Evolutionary conservation across 2,888 invertebrate species (phyloP).

Genomic region (Omphaloscelis lunosa): DNA sequence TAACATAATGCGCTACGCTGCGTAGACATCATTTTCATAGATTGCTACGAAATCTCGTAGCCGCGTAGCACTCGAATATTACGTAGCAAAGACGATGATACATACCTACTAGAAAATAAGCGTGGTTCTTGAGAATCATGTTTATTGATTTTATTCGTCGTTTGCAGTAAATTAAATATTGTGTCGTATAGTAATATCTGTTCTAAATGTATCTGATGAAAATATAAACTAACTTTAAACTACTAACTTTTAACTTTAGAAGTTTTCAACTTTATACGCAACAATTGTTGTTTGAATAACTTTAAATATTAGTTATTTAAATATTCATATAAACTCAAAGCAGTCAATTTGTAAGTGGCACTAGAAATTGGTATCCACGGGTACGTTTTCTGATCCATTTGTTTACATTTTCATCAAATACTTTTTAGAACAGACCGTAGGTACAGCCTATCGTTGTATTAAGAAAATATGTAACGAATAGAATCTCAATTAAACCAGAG

Average conservation of each 20-base stretch:
- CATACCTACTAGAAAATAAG: background rate
- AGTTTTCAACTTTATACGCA: background rate
- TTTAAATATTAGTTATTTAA: background rate
- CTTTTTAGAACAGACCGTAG: background rate
- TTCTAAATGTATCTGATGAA: background rate
- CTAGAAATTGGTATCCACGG: background rate
- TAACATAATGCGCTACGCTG: background rate
- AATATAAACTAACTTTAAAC: too few relatives aligned
- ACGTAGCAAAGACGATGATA: background rate
- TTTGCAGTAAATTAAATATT: background rate
- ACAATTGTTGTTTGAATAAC: background rate
- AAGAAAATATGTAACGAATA: background rate
- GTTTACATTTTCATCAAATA: background rate
- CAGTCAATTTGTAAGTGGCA: background rate
- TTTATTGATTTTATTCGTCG: background rate
- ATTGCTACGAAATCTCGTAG: slow-evolving; percentile 37
- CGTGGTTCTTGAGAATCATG: background rate
- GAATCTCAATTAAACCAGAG: background rate
- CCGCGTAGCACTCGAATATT: slow-evolving; percentile 7
- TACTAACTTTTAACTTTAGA: too few relatives aligned
- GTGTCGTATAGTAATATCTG: background rate
- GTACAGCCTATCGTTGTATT: background rate
- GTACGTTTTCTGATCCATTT: background rate
- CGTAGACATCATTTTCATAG: background rate
- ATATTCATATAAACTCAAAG: background rate